Percentiles rank a stretch among this genome's conserved stretches.
Evolutionary conservation across 2,888 invertebrate genomes (phyloP).

Genomic region (Tortrix viridana): DNA sequence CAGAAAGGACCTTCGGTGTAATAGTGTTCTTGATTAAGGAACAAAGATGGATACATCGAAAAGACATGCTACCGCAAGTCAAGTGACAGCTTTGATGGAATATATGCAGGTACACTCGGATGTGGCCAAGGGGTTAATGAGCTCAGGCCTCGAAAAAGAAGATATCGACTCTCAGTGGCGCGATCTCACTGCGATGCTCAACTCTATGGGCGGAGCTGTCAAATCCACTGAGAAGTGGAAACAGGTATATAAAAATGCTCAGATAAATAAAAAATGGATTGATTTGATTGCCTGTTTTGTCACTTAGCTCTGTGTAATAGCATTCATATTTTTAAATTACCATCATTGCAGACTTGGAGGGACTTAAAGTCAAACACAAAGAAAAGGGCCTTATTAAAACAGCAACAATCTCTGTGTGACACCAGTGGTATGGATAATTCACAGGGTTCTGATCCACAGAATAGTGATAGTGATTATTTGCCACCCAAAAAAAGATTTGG

Average conservation of each 20-base stretch:
- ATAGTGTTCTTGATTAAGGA: neutral
- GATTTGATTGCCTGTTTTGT: neutral
- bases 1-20: neutral
- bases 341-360: slow-evolving; percentile 49
- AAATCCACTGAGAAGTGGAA: slow-evolving; percentile 55
- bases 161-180: slow-evolving; percentile 50
- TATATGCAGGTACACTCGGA: slow-evolving; percentile 52
- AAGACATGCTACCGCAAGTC: slow-evolving; percentile 49
- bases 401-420: slow-evolving; percentile 46
- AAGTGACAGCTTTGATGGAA: slow-evolving; percentile 50
- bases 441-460: slow-evolving; percentile 37
- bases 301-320: too few relatives aligned
- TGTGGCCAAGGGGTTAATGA: slow-evolving; percentile 46
- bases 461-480: slow-evolving; percentile 41
- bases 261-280: slow-evolving; percentile 4
- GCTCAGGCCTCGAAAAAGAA: slow-evolving; percentile 47
- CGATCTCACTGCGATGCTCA: slow-evolving; percentile 45
- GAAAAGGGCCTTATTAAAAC: slow-evolving; percentile 44
- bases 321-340: neutral
- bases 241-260: slow-evolving; percentile 43
- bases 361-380: slow-evolving; percentile 51
- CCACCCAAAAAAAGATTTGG: slow-evolving; percentile 44
- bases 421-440: slow-evolving; percentile 44
- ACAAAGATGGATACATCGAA: slow-evolving; percentile 48
- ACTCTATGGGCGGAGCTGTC: slow-evolving; percentile 45